Evolutionary conservation across 2,113 vertebrate genomes (phyloP), one percentile per base, ranked within the genome.

Genomic region (Mastomys natalensis): DNA sequence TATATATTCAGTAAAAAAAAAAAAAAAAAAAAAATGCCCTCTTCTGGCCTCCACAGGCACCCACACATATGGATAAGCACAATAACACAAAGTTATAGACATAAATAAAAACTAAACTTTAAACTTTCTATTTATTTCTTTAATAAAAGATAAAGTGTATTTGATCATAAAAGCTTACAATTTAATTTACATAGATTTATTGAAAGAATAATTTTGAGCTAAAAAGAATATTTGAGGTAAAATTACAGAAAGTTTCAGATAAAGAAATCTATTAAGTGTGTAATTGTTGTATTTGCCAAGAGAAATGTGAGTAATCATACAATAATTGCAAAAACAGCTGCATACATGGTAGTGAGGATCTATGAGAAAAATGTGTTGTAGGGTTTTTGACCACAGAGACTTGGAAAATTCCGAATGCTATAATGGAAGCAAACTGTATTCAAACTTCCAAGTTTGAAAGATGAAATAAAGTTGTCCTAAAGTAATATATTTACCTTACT

Each of bases 401-500:
- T 97, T 98, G 95, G 86, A 98, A 97, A 96, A n/a, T n/a, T n/a
- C n/a, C n/a, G n/a, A 97, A 97, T 96, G 37, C 95, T 97, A 95
- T 98, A 98, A 98, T 98, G 98, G 95, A 98, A 98, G 97, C 89
- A 98, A 98, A 98, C 97, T 91, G 81, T 96, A 97, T 98, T 98
- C 98, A 48, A 17, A 77, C n/a, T 82, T 96, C 93, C 74, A 96
- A 95, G 95, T 98, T 98, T 98, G 96, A 98, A 98, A 95, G 98
- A 91, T 94, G 72, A 98, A 98, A 98, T 98, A 96, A 98, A 98
- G 98, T 98, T 98, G 98, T 98, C 97, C 96, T 98, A 98, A 98
- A 98, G 95, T 97, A 98, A 97, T 96, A 31, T 97, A 98, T 98
- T 98, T 98, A 95, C 88, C 21, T 97, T 98, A 98, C 97, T 98